A percentile compares a stretch with the other conserved stretches of the same genome.
Evolutionary conservation across 1,140 invertebrate genomes (phyloP).

Genomic region (Drosophila sp.): DNA sequence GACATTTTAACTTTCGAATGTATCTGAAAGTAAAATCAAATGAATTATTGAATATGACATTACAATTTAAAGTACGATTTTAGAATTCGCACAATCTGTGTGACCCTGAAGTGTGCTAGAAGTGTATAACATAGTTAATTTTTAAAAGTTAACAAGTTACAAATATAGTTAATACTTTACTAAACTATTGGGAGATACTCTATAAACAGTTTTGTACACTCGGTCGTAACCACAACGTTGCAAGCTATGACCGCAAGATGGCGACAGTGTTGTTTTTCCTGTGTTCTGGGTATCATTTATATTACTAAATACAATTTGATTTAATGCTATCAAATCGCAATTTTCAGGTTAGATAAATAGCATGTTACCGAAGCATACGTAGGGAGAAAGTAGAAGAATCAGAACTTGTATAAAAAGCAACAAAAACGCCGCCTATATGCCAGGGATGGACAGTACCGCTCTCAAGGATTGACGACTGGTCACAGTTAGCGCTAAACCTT

Average conservation of each 20-base stretch:
- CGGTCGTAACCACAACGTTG: background rate
- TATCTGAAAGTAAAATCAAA: background rate
- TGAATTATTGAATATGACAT: background rate
- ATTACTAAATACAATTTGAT: background rate
- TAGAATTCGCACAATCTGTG: background rate
- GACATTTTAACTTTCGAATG: conserved; percentile 88
- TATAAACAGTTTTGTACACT: background rate
- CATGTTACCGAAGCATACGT: background rate
- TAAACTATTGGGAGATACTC: no score
- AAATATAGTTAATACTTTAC: no score
- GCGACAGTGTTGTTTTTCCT: background rate
- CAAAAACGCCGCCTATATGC: background rate
- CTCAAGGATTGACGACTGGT: background rate
- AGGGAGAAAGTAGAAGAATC: background rate
- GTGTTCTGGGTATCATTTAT: no score
- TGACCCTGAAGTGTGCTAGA: no score
- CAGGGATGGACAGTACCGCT: background rate
- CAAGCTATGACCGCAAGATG: background rate
- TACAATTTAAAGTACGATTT: background rate
- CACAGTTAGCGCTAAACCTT: background rate
- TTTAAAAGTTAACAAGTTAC: no score
- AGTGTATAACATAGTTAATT: no score
- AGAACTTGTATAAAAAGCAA: background rate
- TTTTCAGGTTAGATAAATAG: background rate
- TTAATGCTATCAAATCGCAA: background rate